Evolutionary conservation across 2,113 vertebrate genomes (phyloP).

Genomic region (Notarius quadriscutis): DNA sequence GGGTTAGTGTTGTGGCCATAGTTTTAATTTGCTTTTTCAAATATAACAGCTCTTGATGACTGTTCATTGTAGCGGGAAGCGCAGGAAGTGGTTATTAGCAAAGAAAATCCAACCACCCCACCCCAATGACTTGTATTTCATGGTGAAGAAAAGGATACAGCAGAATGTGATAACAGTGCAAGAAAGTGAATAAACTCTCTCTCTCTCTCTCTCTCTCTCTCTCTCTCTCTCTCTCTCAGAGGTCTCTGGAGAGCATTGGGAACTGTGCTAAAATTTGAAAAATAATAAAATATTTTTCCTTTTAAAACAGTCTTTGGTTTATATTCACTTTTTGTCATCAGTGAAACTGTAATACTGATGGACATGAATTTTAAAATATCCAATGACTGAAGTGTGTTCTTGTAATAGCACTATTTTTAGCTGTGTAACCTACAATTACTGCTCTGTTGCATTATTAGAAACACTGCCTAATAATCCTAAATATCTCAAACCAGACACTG

Average conservation of each 20-base stretch:
- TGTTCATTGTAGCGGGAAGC: background rate
- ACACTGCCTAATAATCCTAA: slow-evolving; percentile 39
- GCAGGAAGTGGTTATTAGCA: background rate
- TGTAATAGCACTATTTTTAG: background rate
- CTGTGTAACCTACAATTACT: background rate
- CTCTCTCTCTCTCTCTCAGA: background rate
- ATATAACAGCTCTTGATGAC: background rate
- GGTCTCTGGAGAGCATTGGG: background rate
- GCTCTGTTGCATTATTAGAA: slow-evolving; percentile 34
- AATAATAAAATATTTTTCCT: background rate
- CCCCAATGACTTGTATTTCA: background rate
- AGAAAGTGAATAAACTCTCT: too few relatives aligned
- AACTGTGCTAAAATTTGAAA: background rate
- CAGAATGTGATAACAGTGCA: background rate
- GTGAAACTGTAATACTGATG: background rate
- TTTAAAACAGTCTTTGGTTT: slow-evolving; percentile 6
- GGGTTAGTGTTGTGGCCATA: background rate
- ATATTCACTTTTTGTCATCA: background rate
- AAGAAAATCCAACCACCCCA: background rate
- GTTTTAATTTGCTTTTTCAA: background rate
- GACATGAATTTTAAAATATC: background rate
- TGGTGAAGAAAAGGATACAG: background rate
- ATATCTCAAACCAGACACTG: slow-evolving; percentile 43
- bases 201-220: too few relatives aligned
- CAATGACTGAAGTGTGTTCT: too few relatives aligned